phyloP scores from a whole-genome alignment of 2,888 invertebrate species.

The Bellardia pandia region DNA sequence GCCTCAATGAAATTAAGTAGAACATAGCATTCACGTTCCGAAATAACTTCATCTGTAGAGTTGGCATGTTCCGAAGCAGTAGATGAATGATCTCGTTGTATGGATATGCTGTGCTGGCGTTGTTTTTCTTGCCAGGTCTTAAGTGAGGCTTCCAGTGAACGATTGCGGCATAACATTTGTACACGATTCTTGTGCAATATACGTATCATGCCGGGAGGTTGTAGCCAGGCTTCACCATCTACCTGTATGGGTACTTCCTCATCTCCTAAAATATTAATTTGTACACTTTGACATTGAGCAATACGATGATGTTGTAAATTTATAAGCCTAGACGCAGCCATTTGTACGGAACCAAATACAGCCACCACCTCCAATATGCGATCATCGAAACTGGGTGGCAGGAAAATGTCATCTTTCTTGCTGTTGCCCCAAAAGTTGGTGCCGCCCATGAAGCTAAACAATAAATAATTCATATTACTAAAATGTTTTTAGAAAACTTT shows the following conservation, averaged over 20 bases:
- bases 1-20: constrained; percentile 93
- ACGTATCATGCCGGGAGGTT: constrained; percentile 97
- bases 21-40: constrained; percentile 84
- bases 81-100: constrained; percentile 84
- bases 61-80: constrained; percentile 81
- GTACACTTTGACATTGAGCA: constrained; percentile 97
- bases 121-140: constrained; percentile 95
- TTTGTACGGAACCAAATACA: constrained; percentile 98
- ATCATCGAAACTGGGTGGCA: constrained; percentile 98
- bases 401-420: constrained; percentile 95
- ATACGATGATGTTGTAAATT: constrained; percentile 98
- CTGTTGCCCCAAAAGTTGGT: constrained; percentile 99
- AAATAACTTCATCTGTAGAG: constrained; percentile 84
- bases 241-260: constrained; percentile 97
- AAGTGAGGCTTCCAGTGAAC: constrained; percentile 94
- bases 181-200: constrained; percentile 98
- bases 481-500: background rate
- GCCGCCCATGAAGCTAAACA: constrained; percentile 96
- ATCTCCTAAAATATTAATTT: constrained; percentile 96
- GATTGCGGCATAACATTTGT: constrained; percentile 97
- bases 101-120: constrained; percentile 85
- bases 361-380: constrained; percentile 98
- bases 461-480: background rate
- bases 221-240: constrained; percentile 99
- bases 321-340: constrained; percentile 97